These are phyloP conservation scores for Myzus persicae DNA, from an alignment of 1,140 invertebrate genomes.

Conservation along the genomic window DNA sequence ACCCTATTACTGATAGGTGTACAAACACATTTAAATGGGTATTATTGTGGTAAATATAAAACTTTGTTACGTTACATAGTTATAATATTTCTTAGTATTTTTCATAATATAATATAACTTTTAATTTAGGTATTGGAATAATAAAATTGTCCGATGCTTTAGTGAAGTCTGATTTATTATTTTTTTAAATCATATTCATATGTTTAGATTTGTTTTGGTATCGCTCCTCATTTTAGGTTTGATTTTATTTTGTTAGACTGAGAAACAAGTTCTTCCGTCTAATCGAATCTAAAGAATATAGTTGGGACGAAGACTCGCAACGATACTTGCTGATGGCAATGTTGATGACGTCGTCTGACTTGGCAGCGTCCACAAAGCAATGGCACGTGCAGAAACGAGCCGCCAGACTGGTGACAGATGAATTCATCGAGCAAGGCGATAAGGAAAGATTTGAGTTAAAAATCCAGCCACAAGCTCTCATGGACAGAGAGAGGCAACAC, in stretches of 20 bases:
- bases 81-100: too few species aligned
- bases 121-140: neutral
- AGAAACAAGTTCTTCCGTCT: conserved; percentile 69
- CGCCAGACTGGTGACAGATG: conserved; percentile 65
- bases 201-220: neutral
- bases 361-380: conserved; percentile 74
- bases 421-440: conserved; percentile 69
- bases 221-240: neutral
- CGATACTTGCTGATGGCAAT: conserved; percentile 69
- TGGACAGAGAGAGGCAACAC: conserved; percentile 66
- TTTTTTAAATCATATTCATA: neutral
- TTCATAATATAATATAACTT: too few species aligned
- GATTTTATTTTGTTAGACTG: conserved; percentile 27
- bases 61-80: neutral
- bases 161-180: neutral
- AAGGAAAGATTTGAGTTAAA: conserved; percentile 71
- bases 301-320: conserved; percentile 68
- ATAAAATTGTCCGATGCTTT: neutral
- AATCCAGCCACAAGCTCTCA: conserved; percentile 66
- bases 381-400: conserved; percentile 71
- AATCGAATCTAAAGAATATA: conserved; percentile 66
- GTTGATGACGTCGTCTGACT: conserved; percentile 76
- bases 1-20: too few species aligned
- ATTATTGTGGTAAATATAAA: neutral
- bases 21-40: neutral